Base-by-base conservation (phyloP, 2,888 invertebrate genomes). In the Dryobota labecula region DNA sequence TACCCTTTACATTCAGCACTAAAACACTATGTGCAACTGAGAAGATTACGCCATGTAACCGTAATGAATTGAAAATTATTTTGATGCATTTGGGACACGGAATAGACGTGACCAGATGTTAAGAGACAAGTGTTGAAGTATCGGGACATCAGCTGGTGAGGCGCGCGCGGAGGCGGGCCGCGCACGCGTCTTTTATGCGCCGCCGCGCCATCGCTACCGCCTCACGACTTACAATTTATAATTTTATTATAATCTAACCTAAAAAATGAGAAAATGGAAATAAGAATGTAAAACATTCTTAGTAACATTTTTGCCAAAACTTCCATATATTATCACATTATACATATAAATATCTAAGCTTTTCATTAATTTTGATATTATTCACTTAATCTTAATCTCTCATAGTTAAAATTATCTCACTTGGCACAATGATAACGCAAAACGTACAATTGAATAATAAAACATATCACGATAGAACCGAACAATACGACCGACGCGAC, bases 301-400 rank as follows among this genome's bases (percentile, higher is more conserved):
- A 88, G 83, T 87, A 88, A 89, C 88, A 88, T 90, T 91, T 93
- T 94, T 94, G 93, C 91, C 93, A 93, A 92, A 94, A 95, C 94
- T 95, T 95, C 94, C 94, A 95, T 94, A 95, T 94, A 95, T 95
- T 94, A 95, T 95, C 94, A 95, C 94, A 94, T 94, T 92, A 94
- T 92, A 94, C 93, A 94, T 94, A 94, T 94, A 94, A 94, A 94
- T 92, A 94, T 92, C 92, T 94, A 93, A 94, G 92, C 90, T 92
- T 94, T 91, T 91, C 89, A 91, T 93, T 92, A 95, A 95, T 94
- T 95, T 95, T 95, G 95, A 95, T 94, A 95, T 94, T 90, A 92
- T 94, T 92, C 95, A 96, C 94, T 95, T 95, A 95, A 95, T 92
- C 95, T 96, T 95, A 95, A 94, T 92, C 90, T 94, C 92, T 93